A percentile compares a stretch with the other conserved stretches of the same genome.
Conservation (phyloP, 1,140 invertebrate species). For the Diorhabda carinulata region DNA sequence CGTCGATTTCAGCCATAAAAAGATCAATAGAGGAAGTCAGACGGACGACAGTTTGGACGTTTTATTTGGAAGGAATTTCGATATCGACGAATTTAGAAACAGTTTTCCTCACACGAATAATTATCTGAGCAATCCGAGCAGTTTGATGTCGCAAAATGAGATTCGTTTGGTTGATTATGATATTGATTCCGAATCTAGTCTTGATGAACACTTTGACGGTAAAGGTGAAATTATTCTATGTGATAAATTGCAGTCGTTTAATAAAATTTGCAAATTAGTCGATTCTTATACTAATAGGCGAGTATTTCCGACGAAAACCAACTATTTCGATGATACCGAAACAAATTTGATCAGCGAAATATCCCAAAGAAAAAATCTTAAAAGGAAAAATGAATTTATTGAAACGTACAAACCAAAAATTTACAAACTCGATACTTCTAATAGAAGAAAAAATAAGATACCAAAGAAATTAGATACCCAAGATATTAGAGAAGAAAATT, state of each 20-base stretch:
- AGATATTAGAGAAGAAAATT: conserved; percentile 5
- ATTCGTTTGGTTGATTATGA: conserved; percentile 36
- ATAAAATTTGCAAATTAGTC: conserved; percentile 25
- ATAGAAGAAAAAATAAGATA: conserved; percentile 37
- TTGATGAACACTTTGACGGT: conserved; percentile 20
- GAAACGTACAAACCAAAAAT: conserved; percentile 32
- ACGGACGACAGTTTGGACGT: conserved; percentile 36
- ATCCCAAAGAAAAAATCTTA: conserved; percentile 34
- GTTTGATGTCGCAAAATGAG: neutral
- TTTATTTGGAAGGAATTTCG: conserved; percentile 19
- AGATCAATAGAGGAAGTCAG: conserved; percentile 33
- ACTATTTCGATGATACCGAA: conserved; percentile 36
- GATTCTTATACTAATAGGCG: conserved; percentile 13
- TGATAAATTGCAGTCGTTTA: conserved; percentile 19
- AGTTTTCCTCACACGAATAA: conserved; percentile 23
- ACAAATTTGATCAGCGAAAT: conserved; percentile 41
- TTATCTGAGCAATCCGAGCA: conserved; percentile 8
- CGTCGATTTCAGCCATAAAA: conserved; percentile 19
- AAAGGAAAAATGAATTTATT: conserved; percentile 38
- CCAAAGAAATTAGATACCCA: conserved; percentile 35
- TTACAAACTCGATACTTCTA: conserved; percentile 31
- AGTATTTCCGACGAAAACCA: conserved; percentile 12
- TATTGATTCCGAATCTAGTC: conserved; percentile 27
- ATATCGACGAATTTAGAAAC: conserved; percentile 22
- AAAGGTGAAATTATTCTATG: conserved; percentile 18